A percentile compares a stretch with the other conserved stretches of the same genome.
Conservation (phyloP, 2,113 vertebrate genomes). For the Caloenas nicobarica region DNA sequence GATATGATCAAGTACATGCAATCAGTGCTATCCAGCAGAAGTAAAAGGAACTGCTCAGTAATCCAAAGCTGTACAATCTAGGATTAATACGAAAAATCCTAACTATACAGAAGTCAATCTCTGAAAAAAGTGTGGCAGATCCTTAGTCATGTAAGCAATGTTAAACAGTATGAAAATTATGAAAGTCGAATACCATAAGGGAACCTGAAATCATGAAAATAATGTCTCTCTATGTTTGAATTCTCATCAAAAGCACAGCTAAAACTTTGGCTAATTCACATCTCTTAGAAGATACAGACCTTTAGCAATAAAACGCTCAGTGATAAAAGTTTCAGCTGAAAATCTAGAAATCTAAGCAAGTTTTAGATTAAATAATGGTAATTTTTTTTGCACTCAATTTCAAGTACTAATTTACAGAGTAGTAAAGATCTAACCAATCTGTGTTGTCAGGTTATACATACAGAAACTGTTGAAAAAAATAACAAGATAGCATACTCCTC, state of each 20-base stretch:
- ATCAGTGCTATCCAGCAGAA: background rate
- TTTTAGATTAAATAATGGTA: background rate
- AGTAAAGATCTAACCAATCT: background rate
- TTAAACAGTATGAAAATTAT: background rate
- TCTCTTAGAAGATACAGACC: background rate
- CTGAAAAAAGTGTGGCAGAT: background rate
- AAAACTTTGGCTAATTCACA: background rate
- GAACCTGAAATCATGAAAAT: background rate
- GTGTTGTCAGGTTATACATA: background rate
- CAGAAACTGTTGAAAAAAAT: background rate
- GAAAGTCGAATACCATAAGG: background rate
- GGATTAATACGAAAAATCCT: background rate
- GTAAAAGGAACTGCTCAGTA: background rate
- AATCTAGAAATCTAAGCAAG: background rate
- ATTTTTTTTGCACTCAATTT: background rate
- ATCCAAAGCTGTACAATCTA: background rate
- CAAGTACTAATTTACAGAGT: background rate
- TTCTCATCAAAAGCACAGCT: background rate
- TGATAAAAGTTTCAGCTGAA: background rate
- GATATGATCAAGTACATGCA: background rate
- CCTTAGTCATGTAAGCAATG: background rate
- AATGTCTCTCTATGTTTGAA: background rate
- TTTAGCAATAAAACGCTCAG: background rate
- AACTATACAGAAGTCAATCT: background rate
- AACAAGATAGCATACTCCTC: background rate